Conservation (phyloP, 1,140 invertebrate species). For the Drosophila quadrilineata region DNA sequence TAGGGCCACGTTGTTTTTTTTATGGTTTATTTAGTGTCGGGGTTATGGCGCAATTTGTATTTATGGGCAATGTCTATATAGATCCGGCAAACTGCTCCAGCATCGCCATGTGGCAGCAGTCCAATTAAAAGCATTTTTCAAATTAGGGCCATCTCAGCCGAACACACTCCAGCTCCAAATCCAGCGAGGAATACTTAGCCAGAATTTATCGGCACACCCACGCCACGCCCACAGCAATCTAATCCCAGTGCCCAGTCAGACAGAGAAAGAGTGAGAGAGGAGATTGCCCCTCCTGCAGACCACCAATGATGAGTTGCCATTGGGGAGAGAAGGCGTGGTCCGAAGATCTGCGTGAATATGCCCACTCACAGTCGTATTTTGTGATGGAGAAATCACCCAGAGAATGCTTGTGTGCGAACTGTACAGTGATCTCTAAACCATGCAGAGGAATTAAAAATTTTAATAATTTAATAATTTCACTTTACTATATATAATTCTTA, state of each 20-base stretch:
- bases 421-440: constrained; percentile 1
- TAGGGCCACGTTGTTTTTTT: constrained; percentile 34
- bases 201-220: constrained; percentile 28
- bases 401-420: no score
- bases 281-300: not conserved
- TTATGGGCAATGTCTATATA: constrained; percentile 46
- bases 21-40: constrained; percentile 73
- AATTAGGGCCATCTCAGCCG: constrained; percentile 47
- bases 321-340: constrained; percentile 23
- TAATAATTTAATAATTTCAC: not conserved
- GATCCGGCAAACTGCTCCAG: not conserved
- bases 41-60: constrained; percentile 78
- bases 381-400: not conserved
- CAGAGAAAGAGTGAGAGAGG: not conserved
- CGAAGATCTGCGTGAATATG: not conserved
- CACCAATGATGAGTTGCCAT: constrained; percentile 8
- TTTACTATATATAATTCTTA: no score
- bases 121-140: constrained; percentile 62
- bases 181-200: not conserved
- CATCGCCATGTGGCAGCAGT: constrained; percentile 53
- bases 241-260: not conserved
- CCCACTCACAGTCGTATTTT: not conserved
- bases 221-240: not conserved
- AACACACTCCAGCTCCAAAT: not conserved
- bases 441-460: not conserved